These are phyloP conservation scores for Palythoa grandis DNA, from an alignment of 92 coral and sea anemone species.

Conservation along the genomic window DNA sequence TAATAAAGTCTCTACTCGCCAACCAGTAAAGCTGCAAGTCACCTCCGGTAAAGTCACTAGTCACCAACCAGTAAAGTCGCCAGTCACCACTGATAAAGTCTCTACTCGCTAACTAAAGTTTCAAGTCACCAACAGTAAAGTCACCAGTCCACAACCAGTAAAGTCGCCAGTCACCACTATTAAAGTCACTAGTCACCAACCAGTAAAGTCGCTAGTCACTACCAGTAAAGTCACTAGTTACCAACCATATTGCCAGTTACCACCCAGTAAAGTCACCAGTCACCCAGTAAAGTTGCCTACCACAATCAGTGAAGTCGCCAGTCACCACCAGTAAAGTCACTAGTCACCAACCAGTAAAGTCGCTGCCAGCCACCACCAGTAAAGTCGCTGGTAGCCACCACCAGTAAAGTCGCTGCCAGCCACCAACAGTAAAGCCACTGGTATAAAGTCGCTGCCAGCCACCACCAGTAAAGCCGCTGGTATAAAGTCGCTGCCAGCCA, in stretches of 20 bases:
- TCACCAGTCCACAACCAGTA: neutral
- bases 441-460: neutral
- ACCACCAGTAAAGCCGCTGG: neutral
- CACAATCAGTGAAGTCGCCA: neutral
- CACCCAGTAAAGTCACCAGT: neutral
- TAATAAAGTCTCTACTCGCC: too few species aligned
- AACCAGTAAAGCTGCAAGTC: neutral
- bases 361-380: neutral
- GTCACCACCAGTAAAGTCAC: neutral
- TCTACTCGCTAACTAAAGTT: too few species aligned
- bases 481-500: neutral
- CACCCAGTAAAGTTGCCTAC: neutral
- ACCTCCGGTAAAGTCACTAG: neutral
- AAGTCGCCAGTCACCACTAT: neutral
- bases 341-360: neutral
- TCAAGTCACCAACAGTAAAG: too few species aligned
- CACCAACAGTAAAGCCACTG: neutral
- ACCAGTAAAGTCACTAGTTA: neutral
- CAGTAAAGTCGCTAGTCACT: neutral
- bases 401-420: neutral
- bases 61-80: too few species aligned
- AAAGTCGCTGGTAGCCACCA: neutral
- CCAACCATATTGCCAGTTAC: neutral
- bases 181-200: neutral
- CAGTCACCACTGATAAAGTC: too few species aligned